Evolutionary conservation across 2,797 vertebrate species (phyloP).

Genomic region (Artibeus lituratus): DNA sequence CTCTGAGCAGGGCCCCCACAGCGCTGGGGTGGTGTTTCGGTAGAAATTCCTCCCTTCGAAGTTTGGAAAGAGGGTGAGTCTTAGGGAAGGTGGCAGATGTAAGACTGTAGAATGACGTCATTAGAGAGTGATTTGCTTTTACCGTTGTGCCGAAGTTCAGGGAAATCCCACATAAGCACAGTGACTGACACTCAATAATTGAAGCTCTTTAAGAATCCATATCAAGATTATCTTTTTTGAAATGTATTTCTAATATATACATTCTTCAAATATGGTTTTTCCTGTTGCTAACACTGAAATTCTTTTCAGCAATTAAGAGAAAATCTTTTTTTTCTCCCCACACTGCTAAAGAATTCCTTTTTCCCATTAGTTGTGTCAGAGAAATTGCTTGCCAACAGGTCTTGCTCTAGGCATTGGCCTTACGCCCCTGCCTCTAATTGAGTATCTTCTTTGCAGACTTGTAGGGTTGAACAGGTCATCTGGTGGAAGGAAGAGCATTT

Average conservation of each 20-base stretch:
- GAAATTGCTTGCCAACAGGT: background rate
- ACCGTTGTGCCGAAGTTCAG: background rate
- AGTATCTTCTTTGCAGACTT: background rate
- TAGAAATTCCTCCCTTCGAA: background rate
- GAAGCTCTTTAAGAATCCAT: background rate
- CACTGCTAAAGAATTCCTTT: background rate
- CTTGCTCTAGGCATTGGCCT: background rate
- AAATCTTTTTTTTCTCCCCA: background rate
- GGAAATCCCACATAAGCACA: background rate
- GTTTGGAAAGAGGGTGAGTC: background rate
- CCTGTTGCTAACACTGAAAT: background rate
- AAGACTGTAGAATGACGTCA: background rate
- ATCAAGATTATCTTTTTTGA: background rate
- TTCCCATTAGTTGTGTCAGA: background rate
- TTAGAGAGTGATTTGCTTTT: background rate
- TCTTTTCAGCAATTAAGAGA: background rate
- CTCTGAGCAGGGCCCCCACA: background rate
- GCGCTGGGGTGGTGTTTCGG: background rate
- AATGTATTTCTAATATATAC: background rate
- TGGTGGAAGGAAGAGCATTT: background rate
- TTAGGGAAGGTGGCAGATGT: background rate
- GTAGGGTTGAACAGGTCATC: background rate
- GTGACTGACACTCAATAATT: background rate
- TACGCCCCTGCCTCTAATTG: background rate
- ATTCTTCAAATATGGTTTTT: background rate